Evolutionary conservation across 2,888 invertebrate genomes (phyloP).

Genomic region (Stenoptilia bipunctidactyla): DNA sequence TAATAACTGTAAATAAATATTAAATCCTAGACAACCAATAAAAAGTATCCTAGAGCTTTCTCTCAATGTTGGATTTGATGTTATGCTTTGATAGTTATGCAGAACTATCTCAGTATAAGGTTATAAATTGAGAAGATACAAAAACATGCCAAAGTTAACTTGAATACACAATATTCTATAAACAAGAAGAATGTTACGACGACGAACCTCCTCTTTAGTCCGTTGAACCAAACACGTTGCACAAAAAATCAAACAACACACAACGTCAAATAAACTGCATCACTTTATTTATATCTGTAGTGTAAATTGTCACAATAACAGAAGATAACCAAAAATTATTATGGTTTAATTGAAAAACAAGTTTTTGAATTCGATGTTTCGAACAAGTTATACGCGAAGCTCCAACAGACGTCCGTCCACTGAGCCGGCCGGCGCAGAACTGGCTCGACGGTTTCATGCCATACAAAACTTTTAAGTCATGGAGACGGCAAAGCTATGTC

Average conservation of each 20-base stretch:
- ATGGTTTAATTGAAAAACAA: conserved; percentile 17
- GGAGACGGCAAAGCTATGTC: conserved; percentile 71
- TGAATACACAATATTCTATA: conserved; percentile 47
- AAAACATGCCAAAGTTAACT: conserved; percentile 42
- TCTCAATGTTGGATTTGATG: too few species aligned
- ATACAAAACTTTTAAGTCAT: conserved; percentile 70
- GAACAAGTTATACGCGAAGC: conserved; percentile 43
- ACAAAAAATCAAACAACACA: conserved; percentile 61
- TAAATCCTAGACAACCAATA: too few species aligned
- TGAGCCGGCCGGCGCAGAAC: conserved; percentile 65
- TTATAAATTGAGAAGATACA: conserved; percentile 16
- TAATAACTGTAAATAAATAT: too few species aligned
- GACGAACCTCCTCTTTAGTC: conserved; percentile 66
- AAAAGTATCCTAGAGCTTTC: too few species aligned
- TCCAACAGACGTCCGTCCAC: conserved; percentile 39
- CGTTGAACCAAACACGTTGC: conserved; percentile 70
- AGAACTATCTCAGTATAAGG: too few species aligned
- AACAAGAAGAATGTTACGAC: conserved; percentile 43
- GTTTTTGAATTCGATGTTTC: conserved; percentile 24
- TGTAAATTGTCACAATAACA: conserved; percentile 21
- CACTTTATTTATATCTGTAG: conserved; percentile 36
- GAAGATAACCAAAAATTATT: neutral
- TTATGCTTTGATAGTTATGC: too few species aligned
- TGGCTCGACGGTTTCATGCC: conserved; percentile 52
- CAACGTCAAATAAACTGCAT: conserved; percentile 24